phyloP scores from a whole-genome alignment of 2,888 invertebrate species.

The Lumbricus terrestris region DNA sequence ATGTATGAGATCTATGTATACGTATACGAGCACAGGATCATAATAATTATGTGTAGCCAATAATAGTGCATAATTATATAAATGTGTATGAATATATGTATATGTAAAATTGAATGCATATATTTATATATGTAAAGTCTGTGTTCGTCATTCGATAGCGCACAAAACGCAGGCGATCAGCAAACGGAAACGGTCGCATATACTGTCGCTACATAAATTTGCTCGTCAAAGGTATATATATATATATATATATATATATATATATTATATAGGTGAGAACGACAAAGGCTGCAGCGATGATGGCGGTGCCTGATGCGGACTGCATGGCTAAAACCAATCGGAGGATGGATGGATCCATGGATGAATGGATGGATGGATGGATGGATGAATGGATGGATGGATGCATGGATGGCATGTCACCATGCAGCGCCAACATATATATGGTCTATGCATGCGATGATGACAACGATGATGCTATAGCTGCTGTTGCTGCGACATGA shows the following conservation, averaged over 20 bases:
- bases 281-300: background rate
- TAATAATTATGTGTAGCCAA: too few relatives aligned
- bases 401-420: background rate
- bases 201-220: background rate
- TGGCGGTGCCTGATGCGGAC: background rate
- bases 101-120: background rate
- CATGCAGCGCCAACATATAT: too few relatives aligned
- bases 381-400: too few relatives aligned
- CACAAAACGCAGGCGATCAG: background rate
- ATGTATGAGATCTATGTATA: too few relatives aligned
- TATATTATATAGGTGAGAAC: background rate
- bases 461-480: background rate
- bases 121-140: background rate
- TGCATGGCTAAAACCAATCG: background rate
- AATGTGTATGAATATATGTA: background rate
- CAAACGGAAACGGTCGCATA: background rate
- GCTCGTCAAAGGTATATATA: too few relatives aligned
- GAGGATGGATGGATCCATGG: background rate
- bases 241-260: too few relatives aligned
- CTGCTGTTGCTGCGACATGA: background rate
- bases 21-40: background rate
- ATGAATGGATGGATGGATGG: too few relatives aligned
- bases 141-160: background rate
- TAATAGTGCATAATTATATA: background rate
- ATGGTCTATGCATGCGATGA: background rate